Percentiles rank a stretch among this genome's conserved stretches.
Evolutionary conservation across 2,888 invertebrate species (phyloP).

Genomic region (Allophyes oxyacanthae): DNA sequence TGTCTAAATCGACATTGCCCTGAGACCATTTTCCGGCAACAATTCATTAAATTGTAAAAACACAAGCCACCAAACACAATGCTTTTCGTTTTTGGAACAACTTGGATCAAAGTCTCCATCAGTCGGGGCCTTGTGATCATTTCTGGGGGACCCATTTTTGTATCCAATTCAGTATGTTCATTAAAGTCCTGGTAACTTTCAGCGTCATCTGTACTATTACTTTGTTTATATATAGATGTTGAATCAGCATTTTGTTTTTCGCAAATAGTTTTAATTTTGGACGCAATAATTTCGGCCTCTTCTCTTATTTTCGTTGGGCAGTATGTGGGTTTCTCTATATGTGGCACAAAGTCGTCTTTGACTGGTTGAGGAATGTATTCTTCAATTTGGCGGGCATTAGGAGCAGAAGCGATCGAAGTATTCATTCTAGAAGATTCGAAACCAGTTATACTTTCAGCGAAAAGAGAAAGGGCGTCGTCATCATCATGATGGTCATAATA

Average conservation of each 20-base stretch:
- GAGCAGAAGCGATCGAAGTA: conserved; percentile 35
- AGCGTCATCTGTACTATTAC: conserved; percentile 29
- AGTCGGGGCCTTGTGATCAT: conserved; percentile 26
- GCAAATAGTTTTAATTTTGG: conserved; percentile 54
- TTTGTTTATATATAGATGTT: conserved; percentile 67
- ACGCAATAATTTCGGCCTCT: conserved; percentile 7
- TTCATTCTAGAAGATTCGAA: conserved; percentile 68
- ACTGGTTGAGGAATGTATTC: conserved; percentile 71
- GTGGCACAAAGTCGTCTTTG: conserved; percentile 13
- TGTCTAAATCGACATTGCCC: conserved; percentile 67
- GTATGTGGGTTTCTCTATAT: conserved; percentile 56
- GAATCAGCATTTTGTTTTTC: conserved; percentile 78
- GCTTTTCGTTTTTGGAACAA: conserved; percentile 47
- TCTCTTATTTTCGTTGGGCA: conserved; percentile 61
- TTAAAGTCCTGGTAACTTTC: conserved; percentile 27
- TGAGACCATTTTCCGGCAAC: conserved; percentile 60
- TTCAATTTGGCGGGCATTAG: conserved; percentile 44
- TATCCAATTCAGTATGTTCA: conserved; percentile 38
- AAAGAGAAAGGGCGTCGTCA: conserved; percentile 79
- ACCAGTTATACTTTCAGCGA: conserved; percentile 79
- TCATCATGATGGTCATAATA: conserved; percentile 62
- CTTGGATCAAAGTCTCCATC: conserved; percentile 43
- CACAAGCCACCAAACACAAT: conserved; percentile 67
- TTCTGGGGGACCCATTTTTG: conserved; percentile 18
- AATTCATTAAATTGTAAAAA: conserved; percentile 65